These are phyloP conservation scores for Scaptomyza cyrtandrae DNA, from an alignment of 2,888 invertebrate genomes.

Conservation along the genomic window DNA sequence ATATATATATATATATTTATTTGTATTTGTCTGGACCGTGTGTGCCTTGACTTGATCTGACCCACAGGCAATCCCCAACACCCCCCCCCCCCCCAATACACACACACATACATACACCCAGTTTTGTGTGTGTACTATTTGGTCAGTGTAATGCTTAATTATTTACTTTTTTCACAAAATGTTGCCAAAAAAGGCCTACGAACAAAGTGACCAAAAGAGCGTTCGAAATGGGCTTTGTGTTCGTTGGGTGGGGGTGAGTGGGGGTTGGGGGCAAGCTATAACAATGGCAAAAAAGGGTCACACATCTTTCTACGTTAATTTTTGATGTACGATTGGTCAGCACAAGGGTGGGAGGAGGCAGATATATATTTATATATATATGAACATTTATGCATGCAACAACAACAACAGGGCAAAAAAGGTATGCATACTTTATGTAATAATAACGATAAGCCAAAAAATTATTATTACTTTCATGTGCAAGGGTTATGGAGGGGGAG, in stretches of 20 bases:
- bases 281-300: conserved; percentile 73
- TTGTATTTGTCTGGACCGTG: conserved; percentile 74
- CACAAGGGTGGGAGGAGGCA: neutral
- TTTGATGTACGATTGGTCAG: conserved; percentile 80
- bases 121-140: conserved; percentile 55
- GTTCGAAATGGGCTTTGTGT: conserved; percentile 21
- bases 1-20: conserved; percentile 71
- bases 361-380: neutral
- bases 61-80: neutral
- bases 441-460: conserved; percentile 83
- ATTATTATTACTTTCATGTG: conserved; percentile 79
- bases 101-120: too few species aligned
- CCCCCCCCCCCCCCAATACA: too few species aligned
- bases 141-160: conserved; percentile 81
- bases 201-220: conserved; percentile 70
- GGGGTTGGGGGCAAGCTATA: neutral
- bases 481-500: neutral
- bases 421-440: conserved; percentile 81
- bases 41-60: conserved; percentile 40
- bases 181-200: conserved; percentile 54
- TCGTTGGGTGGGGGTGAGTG: neutral
- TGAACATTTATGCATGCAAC: conserved; percentile 1
- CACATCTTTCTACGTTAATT: conserved; percentile 75
- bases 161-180: conserved; percentile 64
- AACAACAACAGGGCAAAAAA: conserved; percentile 46